Evolutionary conservation across 2,888 invertebrate genomes (phyloP).

Genomic region (Dolichopus griseipennis): DNA sequence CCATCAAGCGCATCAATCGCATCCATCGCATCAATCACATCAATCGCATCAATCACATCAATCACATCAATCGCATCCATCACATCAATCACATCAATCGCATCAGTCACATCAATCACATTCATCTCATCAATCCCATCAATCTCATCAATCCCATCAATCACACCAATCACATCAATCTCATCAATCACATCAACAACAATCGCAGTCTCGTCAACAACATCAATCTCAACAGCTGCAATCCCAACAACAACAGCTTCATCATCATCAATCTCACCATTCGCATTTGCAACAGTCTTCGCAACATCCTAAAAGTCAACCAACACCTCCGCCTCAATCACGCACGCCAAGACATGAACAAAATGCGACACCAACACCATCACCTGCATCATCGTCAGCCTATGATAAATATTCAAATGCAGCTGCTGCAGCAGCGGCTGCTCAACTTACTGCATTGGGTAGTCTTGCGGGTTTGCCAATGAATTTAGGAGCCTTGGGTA

Average conservation of each 20-base stretch:
- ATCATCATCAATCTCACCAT: constrained; percentile 39
- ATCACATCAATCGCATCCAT: constrained; percentile 30
- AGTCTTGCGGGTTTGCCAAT: constrained; percentile 37
- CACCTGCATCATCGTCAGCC: constrained; percentile 31
- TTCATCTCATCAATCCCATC: constrained; percentile 30
- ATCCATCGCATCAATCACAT: constrained; percentile 25
- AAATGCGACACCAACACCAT: constrained; percentile 29
- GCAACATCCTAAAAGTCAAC: constrained; percentile 29
- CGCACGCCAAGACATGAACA: constrained; percentile 25
- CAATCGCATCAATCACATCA: constrained; percentile 22
- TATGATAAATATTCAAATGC: constrained; percentile 43
- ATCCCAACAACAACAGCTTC: constrained; percentile 33
- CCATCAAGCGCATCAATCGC: constrained; percentile 29
- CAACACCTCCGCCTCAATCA: constrained; percentile 33
- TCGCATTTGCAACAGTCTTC: constrained; percentile 33
- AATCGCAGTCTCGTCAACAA: constrained; percentile 29
- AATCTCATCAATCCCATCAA: constrained; percentile 10
- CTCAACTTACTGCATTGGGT: constrained; percentile 38
- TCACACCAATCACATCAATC: constrained; percentile 29
- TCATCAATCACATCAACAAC: constrained; percentile 28
- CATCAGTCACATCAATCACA: constrained; percentile 29
- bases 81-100: constrained; percentile 24
- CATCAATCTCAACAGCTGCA: constrained; percentile 29
- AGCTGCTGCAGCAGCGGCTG: constrained; percentile 46
- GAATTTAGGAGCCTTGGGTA: constrained; percentile 28